Evolutionary conservation across 2,113 vertebrate genomes (phyloP).

Genomic region (Potamarius usumacintae): DNA sequence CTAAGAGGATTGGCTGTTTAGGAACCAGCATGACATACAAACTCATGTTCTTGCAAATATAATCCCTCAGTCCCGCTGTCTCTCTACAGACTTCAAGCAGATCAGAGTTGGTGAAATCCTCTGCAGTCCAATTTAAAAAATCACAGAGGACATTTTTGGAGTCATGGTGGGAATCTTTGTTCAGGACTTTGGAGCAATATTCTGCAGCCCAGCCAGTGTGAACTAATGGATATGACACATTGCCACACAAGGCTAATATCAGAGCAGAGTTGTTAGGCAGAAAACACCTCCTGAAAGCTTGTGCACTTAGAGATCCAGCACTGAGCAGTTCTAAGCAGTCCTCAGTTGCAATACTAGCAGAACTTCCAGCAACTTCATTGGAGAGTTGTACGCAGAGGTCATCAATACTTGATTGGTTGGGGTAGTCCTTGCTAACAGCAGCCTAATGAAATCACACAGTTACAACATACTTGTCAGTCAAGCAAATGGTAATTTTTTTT

Average conservation of each 20-base stretch:
- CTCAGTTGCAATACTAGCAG: constrained; percentile 54
- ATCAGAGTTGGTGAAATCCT: constrained; percentile 62
- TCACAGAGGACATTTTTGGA: constrained; percentile 65
- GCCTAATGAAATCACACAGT: constrained; percentile 61
- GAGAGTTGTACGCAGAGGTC: constrained; percentile 74
- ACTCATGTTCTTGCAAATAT: constrained; percentile 76
- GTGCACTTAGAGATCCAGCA: constrained; percentile 70
- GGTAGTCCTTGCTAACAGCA: constrained; percentile 65
- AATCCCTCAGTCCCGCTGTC: constrained; percentile 70
- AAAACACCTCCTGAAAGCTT: constrained; percentile 80
- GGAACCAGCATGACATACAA: constrained; percentile 68
- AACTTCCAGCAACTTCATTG: constrained; percentile 26
- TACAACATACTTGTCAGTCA: not conserved
- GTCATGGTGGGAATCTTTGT: constrained; percentile 56
- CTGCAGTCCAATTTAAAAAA: constrained; percentile 62
- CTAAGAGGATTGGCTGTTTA: constrained; percentile 65
- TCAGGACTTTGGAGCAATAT: constrained; percentile 72
- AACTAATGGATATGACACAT: constrained; percentile 58
- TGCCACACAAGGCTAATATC: constrained; percentile 70
- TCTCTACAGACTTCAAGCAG: constrained; percentile 68
- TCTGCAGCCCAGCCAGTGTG: constrained; percentile 73
- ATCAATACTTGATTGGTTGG: constrained; percentile 74
- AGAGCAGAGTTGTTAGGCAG: constrained; percentile 77
- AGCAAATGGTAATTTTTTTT: not conserved
- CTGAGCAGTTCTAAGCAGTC: constrained; percentile 71